Conservation (phyloP, 2,888 invertebrate species). For the Leptogaster cylindrica region DNA sequence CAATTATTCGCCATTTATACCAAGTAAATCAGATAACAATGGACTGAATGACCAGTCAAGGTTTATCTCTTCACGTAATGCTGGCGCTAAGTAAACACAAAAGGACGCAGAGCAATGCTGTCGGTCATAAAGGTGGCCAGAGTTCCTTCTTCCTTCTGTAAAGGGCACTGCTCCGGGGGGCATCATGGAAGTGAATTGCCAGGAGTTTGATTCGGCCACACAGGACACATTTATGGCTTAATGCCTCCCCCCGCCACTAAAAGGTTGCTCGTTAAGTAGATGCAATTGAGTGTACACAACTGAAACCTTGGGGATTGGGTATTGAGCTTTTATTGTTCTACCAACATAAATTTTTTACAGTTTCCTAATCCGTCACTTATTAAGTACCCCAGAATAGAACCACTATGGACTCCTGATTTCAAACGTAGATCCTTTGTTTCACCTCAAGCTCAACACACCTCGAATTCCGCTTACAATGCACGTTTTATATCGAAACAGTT, state of each 20-base stretch:
- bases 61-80: conserved; percentile 43
- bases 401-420: neutral
- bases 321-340: conserved; percentile 42
- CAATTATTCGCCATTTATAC: conserved; percentile 60
- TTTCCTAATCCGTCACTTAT: conserved; percentile 48
- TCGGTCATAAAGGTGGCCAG: conserved; percentile 44
- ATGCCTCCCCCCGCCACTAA: conserved; percentile 41
- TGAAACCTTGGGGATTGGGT: conserved; percentile 21
- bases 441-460: conserved; percentile 20
- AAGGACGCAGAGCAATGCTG: conserved; percentile 41
- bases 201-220: conserved; percentile 22
- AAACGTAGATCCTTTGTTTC: conserved; percentile 31
- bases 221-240: conserved; percentile 44
- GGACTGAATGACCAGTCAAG: conserved; percentile 45
- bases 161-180: conserved; percentile 24
- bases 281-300: conserved; percentile 42
- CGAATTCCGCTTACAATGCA: conserved; percentile 42
- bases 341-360: conserved; percentile 47
- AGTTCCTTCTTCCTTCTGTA: conserved; percentile 13
- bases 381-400: conserved; percentile 24
- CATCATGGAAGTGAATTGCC: conserved; percentile 21
- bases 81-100: conserved; percentile 43
- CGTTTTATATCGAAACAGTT: conserved; percentile 43
- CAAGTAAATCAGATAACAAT: conserved; percentile 49
- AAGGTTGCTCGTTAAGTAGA: conserved; percentile 46